Base-by-base conservation (phyloP, 2,888 invertebrate species). In the Caenorhabditis parvicauda region DNA sequence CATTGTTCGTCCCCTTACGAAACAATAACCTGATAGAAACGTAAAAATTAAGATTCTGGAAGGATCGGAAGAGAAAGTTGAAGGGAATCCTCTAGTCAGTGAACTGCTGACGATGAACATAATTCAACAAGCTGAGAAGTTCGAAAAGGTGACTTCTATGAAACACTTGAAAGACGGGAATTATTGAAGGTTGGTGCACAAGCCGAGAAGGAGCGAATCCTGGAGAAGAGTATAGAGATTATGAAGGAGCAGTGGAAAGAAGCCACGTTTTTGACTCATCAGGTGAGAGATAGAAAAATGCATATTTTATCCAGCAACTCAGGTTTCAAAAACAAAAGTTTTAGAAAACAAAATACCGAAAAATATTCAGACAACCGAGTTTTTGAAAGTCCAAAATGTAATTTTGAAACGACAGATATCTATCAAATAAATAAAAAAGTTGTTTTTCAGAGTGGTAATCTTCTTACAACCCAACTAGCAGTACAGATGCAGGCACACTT, bases 101-200 rank as follows among this genome's bases (percentile, higher is more conserved):
- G 67, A 67, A 14, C 54, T 70, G 2, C 54, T 70, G 24, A 62
- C 67, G 14, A 62, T 68, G 62, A 62, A 70, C 29, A 64, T 70
- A 9, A 66, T 66, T 14, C 67, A 70, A 29, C 64, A 67, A 49
- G 66, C 62, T 0, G 56, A 61, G 19, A 65, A 65, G 37, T 54
- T 64, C 21, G 60, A 65, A 42, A 56, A 63, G 50, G 61, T 61
- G 49, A 1, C 24, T 5, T 27, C 24, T 22, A 25, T 9, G 6
- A 5, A 9, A 25, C 2, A 14, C 2, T 14, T 19, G n/a, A 25
- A 42, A 3, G 32, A 1, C 22, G 14, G 21, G 6, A 37, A 82
- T 28, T 39, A n/a, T 19, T 53, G 7, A 27, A 59, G 51, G 62
- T 61, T 45, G 64, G 64, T 9, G 62, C 61, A 24, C 52, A 58